A percentile compares a stretch with the other conserved stretches of the same genome.
phyloP scores from a whole-genome alignment of 2,888 invertebrate genomes.

The Lasioglossum morio region DNA sequence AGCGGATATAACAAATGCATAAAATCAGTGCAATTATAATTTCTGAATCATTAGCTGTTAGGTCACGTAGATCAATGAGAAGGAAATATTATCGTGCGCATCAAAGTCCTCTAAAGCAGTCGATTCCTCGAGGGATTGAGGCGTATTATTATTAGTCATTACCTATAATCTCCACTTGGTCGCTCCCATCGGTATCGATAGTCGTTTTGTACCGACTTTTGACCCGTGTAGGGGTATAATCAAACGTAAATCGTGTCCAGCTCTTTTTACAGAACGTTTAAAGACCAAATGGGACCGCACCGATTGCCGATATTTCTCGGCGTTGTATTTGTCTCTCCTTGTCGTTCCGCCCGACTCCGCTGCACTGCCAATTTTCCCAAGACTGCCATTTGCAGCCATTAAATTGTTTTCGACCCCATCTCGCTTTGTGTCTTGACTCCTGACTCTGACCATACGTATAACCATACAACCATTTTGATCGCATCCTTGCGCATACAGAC shows the following conservation, averaged over 20 bases:
- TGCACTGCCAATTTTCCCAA: slow-evolving; percentile 64
- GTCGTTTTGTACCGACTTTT: slow-evolving; percentile 78
- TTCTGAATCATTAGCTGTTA: slow-evolving; percentile 16
- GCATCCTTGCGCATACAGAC: background rate
- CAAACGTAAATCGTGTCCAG: slow-evolving; percentile 81
- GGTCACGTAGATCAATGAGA: background rate
- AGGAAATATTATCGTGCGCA: slow-evolving; percentile 35
- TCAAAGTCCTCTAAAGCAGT: slow-evolving; percentile 43
- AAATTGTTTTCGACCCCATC: slow-evolving; percentile 68
- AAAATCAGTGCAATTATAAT: background rate
- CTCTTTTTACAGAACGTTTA: slow-evolving; percentile 79
- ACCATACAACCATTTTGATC: slow-evolving; percentile 4
- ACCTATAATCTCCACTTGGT: slow-evolving; percentile 77
- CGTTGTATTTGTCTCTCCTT: slow-evolving; percentile 43
- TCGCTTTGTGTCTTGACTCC: slow-evolving; percentile 54
- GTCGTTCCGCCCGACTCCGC: slow-evolving; percentile 19
- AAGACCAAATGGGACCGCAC: slow-evolving; percentile 74
- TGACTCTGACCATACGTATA: slow-evolving; percentile 48
- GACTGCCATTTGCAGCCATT: slow-evolving; percentile 71
- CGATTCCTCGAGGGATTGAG: slow-evolving; percentile 46
- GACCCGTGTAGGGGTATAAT: slow-evolving; percentile 77
- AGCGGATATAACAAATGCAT: background rate
- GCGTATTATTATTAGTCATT: slow-evolving; percentile 79
- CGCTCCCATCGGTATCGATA: slow-evolving; percentile 76
- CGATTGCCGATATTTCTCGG: slow-evolving; percentile 53